Base-by-base conservation (phyloP, 2,797 vertebrate species). In the Oreochromis grahami region DNA sequence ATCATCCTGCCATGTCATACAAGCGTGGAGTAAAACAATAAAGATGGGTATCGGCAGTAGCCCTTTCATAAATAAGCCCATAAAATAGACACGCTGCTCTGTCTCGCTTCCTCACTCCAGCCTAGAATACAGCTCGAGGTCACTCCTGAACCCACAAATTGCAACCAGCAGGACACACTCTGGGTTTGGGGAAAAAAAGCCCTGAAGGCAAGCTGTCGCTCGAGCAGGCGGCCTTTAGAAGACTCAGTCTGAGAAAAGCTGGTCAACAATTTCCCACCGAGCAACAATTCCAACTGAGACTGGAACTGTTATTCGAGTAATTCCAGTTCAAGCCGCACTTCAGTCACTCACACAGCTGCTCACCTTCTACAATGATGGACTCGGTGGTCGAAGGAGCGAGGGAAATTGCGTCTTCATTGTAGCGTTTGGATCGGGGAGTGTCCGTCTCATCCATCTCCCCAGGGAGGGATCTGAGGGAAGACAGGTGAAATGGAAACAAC, bases 371-470 rank as follows among this genome's bases (percentile, higher is more conserved):
- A n/a, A 97, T 96, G 94, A 97, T 82, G 12, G 98, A 95, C 84
- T 99, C 98, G 0, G 96, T 56, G 6, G 95, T 97, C 4, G 97
- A 97, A 63, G 97, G 93, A 10, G 97, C 95, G 29, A 98, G 96
- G 0, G 97, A 97, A 63, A 97, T 92, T 17, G 96, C 82, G 34
- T 99, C 98, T 2, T 99, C 98, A 0, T 96, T 89, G 26, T 93
- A 93, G 80, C 96, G 96, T 94, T 97, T 99, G 34, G 92, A 84
- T 88, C 96, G 97, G 91, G 97, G 94, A 43, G 90, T 84, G 60
- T 99, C 98, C 0, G 96, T 92, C 92, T 99, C 98, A 87, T 99
- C 98, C 98, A 99, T 99, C 87, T 98, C 98, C 96, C 97, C 98
- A 65, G 96, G 88, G 86, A 96, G 89, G 82, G 96, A 95, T 93